phyloP scores from a whole-genome alignment of 2,113 vertebrate species.

The Tursiops truncatus region DNA sequence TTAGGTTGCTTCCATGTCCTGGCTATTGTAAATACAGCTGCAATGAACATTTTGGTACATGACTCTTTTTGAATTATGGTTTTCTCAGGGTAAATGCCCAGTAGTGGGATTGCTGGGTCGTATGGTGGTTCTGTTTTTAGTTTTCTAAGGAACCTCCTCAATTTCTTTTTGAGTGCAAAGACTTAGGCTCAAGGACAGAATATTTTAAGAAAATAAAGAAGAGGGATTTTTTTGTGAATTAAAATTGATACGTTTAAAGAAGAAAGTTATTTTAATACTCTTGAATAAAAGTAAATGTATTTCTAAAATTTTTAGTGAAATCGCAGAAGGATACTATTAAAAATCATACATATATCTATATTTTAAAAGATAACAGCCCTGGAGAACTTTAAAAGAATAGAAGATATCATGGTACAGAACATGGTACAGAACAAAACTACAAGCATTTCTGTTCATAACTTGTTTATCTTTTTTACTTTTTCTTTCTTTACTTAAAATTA shows the following conservation, averaged over 20 bases:
- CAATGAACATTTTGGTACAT: too few species aligned
- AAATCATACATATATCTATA: background rate
- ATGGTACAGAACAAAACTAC: background rate
- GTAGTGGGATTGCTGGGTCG: too few species aligned
- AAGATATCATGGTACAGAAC: background rate
- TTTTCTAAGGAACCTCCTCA: background rate
- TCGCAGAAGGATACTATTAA: background rate
- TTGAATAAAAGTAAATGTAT: slow-evolving; percentile 42
- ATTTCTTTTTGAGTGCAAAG: slow-evolving; percentile 36
- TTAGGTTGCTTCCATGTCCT: too few species aligned
- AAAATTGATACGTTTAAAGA: slow-evolving; percentile 65
- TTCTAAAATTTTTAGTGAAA: slow-evolving; percentile 11
- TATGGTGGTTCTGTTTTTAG: too few species aligned
- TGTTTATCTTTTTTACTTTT: background rate
- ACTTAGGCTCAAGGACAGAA: background rate
- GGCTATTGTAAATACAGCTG: too few species aligned
- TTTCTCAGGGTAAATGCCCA: too few species aligned
- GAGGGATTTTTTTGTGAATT: background rate
- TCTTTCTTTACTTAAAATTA: background rate
- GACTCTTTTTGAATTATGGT: too few species aligned
- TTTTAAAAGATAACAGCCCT: background rate
- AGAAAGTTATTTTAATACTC: slow-evolving; percentile 51
- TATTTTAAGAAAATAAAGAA: background rate
- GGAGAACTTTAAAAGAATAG: background rate
- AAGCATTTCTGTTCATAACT: background rate